Evolutionary conservation across 2,888 invertebrate species (phyloP), one percentile per base, ranked within the genome.

Genomic region (Thera britannica): DNA sequence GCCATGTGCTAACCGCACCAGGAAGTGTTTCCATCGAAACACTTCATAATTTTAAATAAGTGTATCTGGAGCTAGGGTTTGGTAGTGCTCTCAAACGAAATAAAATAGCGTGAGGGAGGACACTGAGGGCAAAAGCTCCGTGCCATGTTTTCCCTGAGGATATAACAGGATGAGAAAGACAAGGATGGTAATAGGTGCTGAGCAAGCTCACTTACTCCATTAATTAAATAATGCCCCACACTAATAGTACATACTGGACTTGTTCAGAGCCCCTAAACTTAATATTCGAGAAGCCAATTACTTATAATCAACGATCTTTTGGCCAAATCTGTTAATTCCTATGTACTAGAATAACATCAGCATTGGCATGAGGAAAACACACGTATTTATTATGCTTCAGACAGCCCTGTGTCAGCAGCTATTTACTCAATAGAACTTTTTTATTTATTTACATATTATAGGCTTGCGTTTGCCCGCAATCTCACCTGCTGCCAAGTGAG

Each of bases 1-100:
- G 56, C 67, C 70, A 75, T 61, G 61, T 44, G 56, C 56, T 38
- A 49, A 9, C 57, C 56, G 55, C 65, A 72, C 68, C 66, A 72
- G 75, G 75, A 75, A 75, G 69, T 68, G 58, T 46, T 68, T 59
- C 59, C 41, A 2, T 41, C 5, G 41, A 5, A 41, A 41, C 41
- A 41, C 41, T 23, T 23, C 23, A 23, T 23, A 23, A 23, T 23
- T 23, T 23, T 23, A 23, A 23, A 23, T 38, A 38, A 3, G 38
- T 38, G 3, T 38, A 38, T 3, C 38, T 38, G 6, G 4, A 5
- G 38, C 38, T 6, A 6, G 38, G 3, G 3, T 38, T 38, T 38
- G 38, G 4, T 2, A 44, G 44, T 44, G 44, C 44, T 46, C 9
- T 46, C 9, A 46, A 46, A 46, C 44, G 9, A 46, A 46, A 9